phyloP scores from a whole-genome alignment of 2,113 vertebrate species.

The Elephantulus edwardii region DNA sequence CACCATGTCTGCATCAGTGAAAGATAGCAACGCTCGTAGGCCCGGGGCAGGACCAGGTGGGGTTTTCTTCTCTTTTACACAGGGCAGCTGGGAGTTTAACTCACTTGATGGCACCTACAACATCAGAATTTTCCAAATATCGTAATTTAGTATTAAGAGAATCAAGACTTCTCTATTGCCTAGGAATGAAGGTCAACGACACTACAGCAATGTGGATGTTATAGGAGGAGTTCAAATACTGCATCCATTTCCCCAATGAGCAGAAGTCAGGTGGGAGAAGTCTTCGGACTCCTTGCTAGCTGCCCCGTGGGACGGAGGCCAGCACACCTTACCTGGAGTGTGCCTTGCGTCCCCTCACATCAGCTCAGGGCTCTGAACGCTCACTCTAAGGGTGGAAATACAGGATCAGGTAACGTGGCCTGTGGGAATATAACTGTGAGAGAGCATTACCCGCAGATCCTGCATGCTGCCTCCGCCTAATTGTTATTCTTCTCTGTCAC shows the following conservation, averaged over 20 bases:
- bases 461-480: slow-evolving; percentile 11
- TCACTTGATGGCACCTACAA: neutral
- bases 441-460: slow-evolving; percentile 62
- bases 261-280: slow-evolving; percentile 60
- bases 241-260: neutral
- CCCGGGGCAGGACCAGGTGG: neutral
- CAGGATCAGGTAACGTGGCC: slow-evolving; percentile 44
- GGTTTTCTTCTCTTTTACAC: neutral
- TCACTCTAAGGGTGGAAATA: neutral
- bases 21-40: neutral
- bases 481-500: slow-evolving; percentile 84
- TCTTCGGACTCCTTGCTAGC: slow-evolving; percentile 64
- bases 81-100: neutral
- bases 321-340: neutral
- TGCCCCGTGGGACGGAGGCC: slow-evolving; percentile 51
- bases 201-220: fast-evolving
- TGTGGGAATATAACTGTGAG: slow-evolving; percentile 69
- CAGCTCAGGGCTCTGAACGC: neutral
- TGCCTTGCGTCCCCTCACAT: slow-evolving; percentile 51
- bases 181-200: too few relatives aligned
- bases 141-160: neutral
- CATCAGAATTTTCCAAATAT: fast-evolving
- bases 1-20: neutral
- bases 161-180: fast-evolving
- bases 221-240: neutral